A percentile compares a stretch with the other conserved stretches of the same genome.
phyloP scores from a whole-genome alignment of 2,797 vertebrate species.

The Danio jaintianensis region DNA sequence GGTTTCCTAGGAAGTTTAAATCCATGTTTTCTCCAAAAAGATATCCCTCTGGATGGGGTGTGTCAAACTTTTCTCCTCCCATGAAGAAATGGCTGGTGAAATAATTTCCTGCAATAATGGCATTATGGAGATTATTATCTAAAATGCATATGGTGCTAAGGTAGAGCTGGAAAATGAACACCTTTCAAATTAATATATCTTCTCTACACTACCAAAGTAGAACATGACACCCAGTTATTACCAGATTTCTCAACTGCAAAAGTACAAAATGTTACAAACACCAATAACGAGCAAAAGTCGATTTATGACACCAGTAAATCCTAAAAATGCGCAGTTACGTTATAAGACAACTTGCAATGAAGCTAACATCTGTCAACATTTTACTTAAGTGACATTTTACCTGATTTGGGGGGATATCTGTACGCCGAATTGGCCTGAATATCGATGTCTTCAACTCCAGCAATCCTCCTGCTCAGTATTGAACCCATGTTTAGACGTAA shows the following conservation, averaged over 20 bases:
- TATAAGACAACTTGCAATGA: background rate
- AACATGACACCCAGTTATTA: background rate
- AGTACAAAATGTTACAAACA: background rate
- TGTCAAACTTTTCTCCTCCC: conserved; percentile 99
- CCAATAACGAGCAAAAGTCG: background rate
- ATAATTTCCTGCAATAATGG: conserved; percentile 87
- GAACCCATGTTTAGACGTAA: conserved; percentile 86
- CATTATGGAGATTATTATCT: background rate
- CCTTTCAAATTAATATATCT: background rate
- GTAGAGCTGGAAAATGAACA: background rate
- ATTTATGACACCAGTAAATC: background rate
- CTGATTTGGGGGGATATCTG: conserved; percentile 96
- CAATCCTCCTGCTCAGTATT: conserved; percentile 94
- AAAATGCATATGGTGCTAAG: background rate
- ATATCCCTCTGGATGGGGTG: conserved; percentile 96
- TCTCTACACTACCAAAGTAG: background rate
- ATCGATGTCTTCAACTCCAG: conserved; percentile 97
- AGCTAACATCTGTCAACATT: background rate
- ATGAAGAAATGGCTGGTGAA: conserved; percentile 99
- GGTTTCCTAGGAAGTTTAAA: conserved; percentile 96
- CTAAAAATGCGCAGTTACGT: too few relatives aligned
- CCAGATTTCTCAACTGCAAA: background rate
- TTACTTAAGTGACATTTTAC: conserved; percentile 70
- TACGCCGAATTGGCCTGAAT: conserved; percentile 99
- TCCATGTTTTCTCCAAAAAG: conserved; percentile 99